These are phyloP conservation scores for Isotomurus palustris DNA, from an alignment of 2,888 invertebrate species.

Conservation along the genomic window DNA sequence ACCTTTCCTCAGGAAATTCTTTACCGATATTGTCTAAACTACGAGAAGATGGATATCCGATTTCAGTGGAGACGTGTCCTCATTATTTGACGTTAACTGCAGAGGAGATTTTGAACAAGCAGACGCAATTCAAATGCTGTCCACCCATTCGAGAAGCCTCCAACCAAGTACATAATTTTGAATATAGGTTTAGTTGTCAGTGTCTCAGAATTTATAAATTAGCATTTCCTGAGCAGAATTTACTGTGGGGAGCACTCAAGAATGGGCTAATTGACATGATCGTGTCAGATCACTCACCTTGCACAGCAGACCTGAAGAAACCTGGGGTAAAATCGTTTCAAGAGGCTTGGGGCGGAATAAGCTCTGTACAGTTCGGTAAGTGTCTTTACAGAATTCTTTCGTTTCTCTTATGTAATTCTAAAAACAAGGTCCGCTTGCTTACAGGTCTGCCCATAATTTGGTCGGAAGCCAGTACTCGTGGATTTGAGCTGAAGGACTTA, in stretches of 20 bases:
- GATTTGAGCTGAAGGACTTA: constrained; percentile 56
- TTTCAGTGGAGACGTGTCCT: constrained; percentile 69
- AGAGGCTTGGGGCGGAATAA: constrained; percentile 69
- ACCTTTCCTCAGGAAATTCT: constrained; percentile 61
- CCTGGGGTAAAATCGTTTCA: constrained; percentile 58
- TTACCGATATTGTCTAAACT: constrained; percentile 58
- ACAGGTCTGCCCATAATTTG: constrained; percentile 64
- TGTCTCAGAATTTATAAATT: no score
- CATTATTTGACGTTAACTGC: constrained; percentile 64
- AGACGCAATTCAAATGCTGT: constrained; percentile 67
- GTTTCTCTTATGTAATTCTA: background rate
- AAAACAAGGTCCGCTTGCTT: background rate
- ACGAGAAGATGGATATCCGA: constrained; percentile 55
- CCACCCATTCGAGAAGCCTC: constrained; percentile 63
- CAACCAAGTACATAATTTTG: constrained; percentile 55
- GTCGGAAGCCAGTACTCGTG: constrained; percentile 59
- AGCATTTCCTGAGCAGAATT: constrained; percentile 52
- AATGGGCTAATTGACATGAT: constrained; percentile 60
- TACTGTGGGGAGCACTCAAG: constrained; percentile 61
- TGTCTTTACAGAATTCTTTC: background rate
- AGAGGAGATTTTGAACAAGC: constrained; percentile 60
- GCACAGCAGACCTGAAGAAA: constrained; percentile 61
- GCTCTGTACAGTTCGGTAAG: constrained; percentile 67
- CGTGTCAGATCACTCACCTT: constrained; percentile 66
- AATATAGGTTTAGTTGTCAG: background rate